phyloP scores from a whole-genome alignment of 2,113 vertebrate species.

The Eonycteris spelaea region DNA sequence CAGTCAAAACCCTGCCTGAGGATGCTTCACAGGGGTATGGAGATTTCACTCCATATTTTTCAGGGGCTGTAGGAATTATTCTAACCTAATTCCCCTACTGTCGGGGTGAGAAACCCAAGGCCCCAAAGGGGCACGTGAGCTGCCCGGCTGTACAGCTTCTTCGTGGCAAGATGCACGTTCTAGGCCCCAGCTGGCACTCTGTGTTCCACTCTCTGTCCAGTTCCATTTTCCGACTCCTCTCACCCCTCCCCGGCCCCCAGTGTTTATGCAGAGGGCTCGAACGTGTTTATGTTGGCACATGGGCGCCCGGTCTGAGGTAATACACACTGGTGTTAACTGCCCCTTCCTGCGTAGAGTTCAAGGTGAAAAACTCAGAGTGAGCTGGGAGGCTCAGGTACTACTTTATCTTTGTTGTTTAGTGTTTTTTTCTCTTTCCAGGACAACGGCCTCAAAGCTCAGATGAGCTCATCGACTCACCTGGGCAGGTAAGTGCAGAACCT shows the following conservation, averaged over 20 bases:
- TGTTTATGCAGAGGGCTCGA: conserved; percentile 44
- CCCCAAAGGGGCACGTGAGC: neutral
- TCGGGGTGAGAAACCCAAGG: neutral
- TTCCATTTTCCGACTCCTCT: neutral
- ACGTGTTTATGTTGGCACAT: neutral
- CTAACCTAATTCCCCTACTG: neutral
- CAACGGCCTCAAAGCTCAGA: conserved; percentile 26
- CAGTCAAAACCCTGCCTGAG: neutral
- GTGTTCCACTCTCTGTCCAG: neutral
- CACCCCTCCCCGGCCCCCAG: neutral
- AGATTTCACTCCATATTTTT: neutral
- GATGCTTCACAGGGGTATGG: fast-evolving
- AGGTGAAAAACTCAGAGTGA: neutral
- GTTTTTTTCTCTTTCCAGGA: conserved; percentile 57
- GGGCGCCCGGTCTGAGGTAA: neutral
- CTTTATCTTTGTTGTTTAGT: neutral
- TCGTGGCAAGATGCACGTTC: neutral
- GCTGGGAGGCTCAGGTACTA: neutral
- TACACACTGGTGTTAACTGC: neutral
- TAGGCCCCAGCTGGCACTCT: too few relatives aligned
- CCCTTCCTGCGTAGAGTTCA: neutral
- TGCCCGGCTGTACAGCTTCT: neutral
- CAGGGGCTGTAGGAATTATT: neutral
- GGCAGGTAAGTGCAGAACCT: conserved; percentile 56
- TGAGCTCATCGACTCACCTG: conserved; percentile 63